Base-by-base conservation (phyloP, 2,888 invertebrate species). In the Dryobotodes eremita region DNA sequence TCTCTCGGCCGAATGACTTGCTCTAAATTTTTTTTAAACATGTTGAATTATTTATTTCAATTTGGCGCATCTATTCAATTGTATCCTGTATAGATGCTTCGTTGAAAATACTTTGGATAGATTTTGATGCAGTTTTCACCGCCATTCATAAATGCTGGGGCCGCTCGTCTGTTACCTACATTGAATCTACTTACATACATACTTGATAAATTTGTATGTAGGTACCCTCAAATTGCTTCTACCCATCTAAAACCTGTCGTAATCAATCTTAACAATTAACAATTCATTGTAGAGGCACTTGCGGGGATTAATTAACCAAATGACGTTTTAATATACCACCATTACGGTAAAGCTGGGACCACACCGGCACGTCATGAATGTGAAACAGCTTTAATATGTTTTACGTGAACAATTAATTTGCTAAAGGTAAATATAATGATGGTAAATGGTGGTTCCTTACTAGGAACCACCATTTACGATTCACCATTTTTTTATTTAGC, bases 281-380 rank as follows among this genome's bases (percentile, higher is more conserved):
- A 15, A 71, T 72, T 62, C 50, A 71, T 71, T 71, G 59, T 62
- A 73, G 53, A 62, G 42, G 66, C 75, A 55, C 71, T 71, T 74
- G 73, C 53, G 42, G 17, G 46, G 66, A 80, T 82, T 86, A 87
- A 86, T 85, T 86, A 85, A 73, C 57, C 79, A 79, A 82, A 87
- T 64, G 77, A 82, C 71, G 62, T 77, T 85, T 81, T 85, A 86
- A 86, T 85, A 76, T 64, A 69, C 62, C 72, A 50, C 46, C 75
- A 82, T 85, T 77, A 81, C 11, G 20, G 71, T 75, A 62, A 80
- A 50, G 64, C 64, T 42, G 80, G 42, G 59, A 15, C 53, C 71
- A 72, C 71, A 75, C 62, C 23, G 46, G 17, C 46, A 26, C 48
- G 36, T 13, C 42, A 15, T 36, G 55, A 64, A 55, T 69, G 42